Evolutionary conservation across 2,888 invertebrate species (phyloP).

Genomic region (Aricia artaxerxes): DNA sequence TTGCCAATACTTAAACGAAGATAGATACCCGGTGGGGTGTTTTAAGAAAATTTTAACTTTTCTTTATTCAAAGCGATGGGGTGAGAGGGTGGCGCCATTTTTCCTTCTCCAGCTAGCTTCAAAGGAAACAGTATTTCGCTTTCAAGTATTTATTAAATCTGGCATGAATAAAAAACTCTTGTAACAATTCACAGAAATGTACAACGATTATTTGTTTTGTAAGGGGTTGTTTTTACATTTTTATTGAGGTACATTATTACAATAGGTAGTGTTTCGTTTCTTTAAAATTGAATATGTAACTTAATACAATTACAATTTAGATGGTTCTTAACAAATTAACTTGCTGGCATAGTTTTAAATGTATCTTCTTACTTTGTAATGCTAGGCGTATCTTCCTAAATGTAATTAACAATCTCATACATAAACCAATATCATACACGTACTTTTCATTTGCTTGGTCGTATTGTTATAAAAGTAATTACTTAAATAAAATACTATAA

Average conservation of each 20-base stretch:
- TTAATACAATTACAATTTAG: no score
- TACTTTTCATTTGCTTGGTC: no score
- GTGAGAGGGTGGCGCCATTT: constrained; percentile 55
- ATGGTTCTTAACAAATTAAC: not conserved
- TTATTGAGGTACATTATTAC: not conserved
- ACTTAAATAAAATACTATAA: no score
- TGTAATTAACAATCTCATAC: no score
- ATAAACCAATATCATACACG: no score
- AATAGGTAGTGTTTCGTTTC: no score
- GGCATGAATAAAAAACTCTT: constrained; percentile 65
- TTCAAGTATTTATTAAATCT: constrained; percentile 78
- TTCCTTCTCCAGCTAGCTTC: constrained; percentile 76
- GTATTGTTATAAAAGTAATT: no score
- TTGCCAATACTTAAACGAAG: constrained; percentile 80
- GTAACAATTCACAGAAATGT: constrained; percentile 41
- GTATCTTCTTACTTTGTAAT: no score
- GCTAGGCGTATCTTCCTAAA: no score
- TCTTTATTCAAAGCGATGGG: constrained; percentile 72
- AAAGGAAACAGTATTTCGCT: constrained; percentile 68
- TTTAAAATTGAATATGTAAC: no score
- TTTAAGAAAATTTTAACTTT: constrained; percentile 80
- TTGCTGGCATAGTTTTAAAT: not conserved
- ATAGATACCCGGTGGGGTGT: constrained; percentile 69
- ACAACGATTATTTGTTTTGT: constrained; percentile 37
- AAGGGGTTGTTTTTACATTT: constrained; percentile 7